phyloP scores from a whole-genome alignment of 2,113 vertebrate species.

The Calidris pugnax region DNA sequence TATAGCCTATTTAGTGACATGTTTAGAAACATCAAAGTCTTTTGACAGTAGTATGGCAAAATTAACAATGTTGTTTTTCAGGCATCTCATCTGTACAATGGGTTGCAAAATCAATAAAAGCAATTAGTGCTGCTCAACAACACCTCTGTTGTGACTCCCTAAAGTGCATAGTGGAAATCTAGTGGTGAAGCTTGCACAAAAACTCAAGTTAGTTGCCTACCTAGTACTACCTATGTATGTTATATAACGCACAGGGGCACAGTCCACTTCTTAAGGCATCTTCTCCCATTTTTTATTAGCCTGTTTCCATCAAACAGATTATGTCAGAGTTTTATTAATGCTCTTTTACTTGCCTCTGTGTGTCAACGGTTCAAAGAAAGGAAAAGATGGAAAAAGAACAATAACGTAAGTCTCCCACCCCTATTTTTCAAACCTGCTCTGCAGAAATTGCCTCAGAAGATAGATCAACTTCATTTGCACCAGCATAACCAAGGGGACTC shows the following conservation, averaged over 20 bases:
- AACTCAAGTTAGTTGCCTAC: neutral
- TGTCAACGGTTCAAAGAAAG: neutral
- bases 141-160: neutral
- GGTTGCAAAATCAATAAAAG: neutral
- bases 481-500: neutral
- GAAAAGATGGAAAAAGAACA: neutral
- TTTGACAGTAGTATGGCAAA: neutral
- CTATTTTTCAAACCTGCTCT: neutral
- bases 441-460: neutral
- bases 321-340: neutral
- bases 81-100: neutral
- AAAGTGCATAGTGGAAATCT: neutral
- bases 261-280: neutral
- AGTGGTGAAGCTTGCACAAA: neutral
- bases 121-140: neutral
- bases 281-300: neutral
- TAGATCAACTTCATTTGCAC: neutral
- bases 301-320: neutral
- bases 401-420: rapidly evolving
- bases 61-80: neutral
- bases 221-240: neutral
- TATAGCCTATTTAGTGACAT: neutral
- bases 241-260: neutral
- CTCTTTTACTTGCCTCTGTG: neutral
- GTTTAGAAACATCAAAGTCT: neutral